A percentile compares a stretch with the other conserved stretches of the same genome.
phyloP scores from a whole-genome alignment of 2,888 invertebrate genomes.

The Amitus sp. region DNA sequence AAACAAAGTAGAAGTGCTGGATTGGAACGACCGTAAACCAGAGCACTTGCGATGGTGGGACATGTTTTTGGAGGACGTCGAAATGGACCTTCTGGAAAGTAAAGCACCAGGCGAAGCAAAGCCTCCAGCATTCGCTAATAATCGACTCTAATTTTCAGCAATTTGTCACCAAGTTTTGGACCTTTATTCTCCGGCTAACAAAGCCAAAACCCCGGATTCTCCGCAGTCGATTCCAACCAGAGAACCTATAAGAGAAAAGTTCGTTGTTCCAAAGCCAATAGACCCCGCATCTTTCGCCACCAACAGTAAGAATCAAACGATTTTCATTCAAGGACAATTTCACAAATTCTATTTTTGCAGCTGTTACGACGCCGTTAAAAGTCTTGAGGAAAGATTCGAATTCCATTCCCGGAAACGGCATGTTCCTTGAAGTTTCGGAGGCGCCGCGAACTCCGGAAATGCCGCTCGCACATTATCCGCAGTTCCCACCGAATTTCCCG shows the following conservation, averaged over 20 bases:
- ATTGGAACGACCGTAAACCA: constrained; percentile 85
- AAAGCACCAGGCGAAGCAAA: too few species aligned
- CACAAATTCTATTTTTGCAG: too few species aligned
- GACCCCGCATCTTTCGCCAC: constrained; percentile 56
- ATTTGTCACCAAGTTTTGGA: constrained; percentile 96
- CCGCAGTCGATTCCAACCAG: constrained; percentile 71
- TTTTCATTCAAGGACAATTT: too few species aligned
- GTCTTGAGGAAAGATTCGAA: background rate
- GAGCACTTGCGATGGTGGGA: constrained; percentile 96
- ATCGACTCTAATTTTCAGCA: constrained; percentile 69
- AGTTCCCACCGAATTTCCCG: constrained; percentile 55
- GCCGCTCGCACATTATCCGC: constrained; percentile 50
- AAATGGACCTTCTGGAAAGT: constrained; percentile 91
- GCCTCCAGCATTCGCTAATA: background rate
- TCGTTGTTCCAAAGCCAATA: constrained; percentile 45
- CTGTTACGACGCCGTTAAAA: background rate
- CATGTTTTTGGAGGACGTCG: constrained; percentile 95
- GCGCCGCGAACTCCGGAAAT: constrained; percentile 31
- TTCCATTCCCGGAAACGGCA: background rate
- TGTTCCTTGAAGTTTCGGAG: background rate
- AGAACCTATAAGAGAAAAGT: constrained; percentile 53
- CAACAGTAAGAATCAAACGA: constrained; percentile 54
- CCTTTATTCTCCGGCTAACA: constrained; percentile 83
- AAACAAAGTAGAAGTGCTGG: constrained; percentile 92
- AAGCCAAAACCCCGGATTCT: constrained; percentile 72